Percentiles rank a stretch among this genome's conserved stretches.
Evolutionary conservation across 2,888 invertebrate species (phyloP).

Genomic region (Agriotes lineatus): DNA sequence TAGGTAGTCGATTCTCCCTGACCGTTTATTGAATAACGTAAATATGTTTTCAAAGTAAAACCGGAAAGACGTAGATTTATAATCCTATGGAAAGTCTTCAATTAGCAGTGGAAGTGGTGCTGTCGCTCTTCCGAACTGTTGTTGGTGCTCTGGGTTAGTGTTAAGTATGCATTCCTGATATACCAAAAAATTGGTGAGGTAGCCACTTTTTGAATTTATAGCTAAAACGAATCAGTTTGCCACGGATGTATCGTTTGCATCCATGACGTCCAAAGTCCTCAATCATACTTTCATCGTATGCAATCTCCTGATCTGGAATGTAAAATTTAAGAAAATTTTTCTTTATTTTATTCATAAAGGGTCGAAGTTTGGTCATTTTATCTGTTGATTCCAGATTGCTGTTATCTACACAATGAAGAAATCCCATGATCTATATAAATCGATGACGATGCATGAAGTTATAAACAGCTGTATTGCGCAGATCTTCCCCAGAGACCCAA

Average conservation of each 20-base stretch:
- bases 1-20: neutral
- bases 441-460: conserved; percentile 45
- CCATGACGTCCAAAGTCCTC: neutral
- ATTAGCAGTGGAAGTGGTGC: too few relatives aligned
- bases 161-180: conserved; percentile 48
- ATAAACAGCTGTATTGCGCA: conserved; percentile 38
- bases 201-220: conserved; percentile 50
- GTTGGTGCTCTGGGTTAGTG: neutral
- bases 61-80: neutral
- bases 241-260: conserved; percentile 34
- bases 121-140: conserved; percentile 4
- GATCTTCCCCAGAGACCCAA: conserved; percentile 41
- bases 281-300: conserved; percentile 34
- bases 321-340: conserved; percentile 41
- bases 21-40: neutral
- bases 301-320: conserved; percentile 46
- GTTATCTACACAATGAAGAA: conserved; percentile 46
- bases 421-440: conserved; percentile 43
- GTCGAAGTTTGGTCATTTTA: conserved; percentile 52
- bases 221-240: conserved; percentile 51
- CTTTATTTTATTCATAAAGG: conserved; percentile 45
- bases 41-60: conserved; percentile 20
- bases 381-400: conserved; percentile 41
- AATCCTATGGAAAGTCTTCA: too few relatives aligned
- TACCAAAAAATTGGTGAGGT: conserved; percentile 56